Conservation (phyloP, 2,113 vertebrate genomes). For the Syngnathoides biaculeatus region DNA sequence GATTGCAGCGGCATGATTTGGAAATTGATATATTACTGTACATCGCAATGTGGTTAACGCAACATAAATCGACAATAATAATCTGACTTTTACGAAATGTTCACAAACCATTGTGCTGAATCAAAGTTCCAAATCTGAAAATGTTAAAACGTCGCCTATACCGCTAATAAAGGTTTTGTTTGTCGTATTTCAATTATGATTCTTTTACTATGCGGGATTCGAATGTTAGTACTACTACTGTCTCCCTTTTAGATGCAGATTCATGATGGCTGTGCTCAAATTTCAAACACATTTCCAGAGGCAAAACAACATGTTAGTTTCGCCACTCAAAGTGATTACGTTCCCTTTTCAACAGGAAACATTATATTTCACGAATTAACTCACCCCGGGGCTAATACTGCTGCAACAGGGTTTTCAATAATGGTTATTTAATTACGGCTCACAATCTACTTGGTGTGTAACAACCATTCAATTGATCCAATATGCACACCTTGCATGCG, state of each 20-base stretch:
- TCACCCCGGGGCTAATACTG: neutral
- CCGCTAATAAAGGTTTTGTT: no score
- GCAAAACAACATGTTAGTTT: neutral
- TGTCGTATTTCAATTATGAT: no score
- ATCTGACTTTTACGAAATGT: no score
- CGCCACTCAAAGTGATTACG: neutral
- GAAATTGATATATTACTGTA: no score
- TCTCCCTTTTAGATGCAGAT: neutral
- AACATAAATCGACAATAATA: no score
- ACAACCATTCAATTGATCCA: neutral
- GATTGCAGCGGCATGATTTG: no score
- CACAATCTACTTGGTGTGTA: neutral
- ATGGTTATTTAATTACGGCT: slow-evolving; percentile 2
- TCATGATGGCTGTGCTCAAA: neutral
- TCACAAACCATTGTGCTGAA: no score
- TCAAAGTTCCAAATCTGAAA: no score
- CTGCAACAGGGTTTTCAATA: neutral
- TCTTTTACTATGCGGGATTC: neutral
- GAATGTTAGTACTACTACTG: neutral
- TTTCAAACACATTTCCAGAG: neutral
- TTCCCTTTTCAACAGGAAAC: neutral
- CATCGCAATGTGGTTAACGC: no score
- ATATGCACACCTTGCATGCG: neutral
- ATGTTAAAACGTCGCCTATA: no score
- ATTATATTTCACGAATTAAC: neutral